These are phyloP conservation scores for Pseudomyrmex pallidus DNA, from an alignment of 1,140 invertebrate species.

Conservation along the genomic window DNA sequence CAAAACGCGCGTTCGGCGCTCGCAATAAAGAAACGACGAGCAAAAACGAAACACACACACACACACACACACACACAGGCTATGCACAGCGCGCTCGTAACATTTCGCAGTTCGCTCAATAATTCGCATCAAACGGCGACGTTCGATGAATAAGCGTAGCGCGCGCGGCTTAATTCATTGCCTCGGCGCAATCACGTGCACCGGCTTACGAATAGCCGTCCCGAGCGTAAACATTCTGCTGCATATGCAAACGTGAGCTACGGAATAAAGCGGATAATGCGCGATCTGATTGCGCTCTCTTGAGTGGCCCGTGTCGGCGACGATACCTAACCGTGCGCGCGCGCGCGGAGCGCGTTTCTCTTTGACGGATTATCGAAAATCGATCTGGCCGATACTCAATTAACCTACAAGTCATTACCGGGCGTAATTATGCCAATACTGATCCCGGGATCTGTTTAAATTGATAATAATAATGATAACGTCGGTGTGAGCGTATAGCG, in stretches of 20 bases:
- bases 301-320: slow-evolving; percentile 29
- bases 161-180: slow-evolving; percentile 34
- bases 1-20: too few species aligned
- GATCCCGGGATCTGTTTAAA: slow-evolving; percentile 68
- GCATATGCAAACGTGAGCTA: slow-evolving; percentile 34
- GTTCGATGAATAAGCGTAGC: slow-evolving; percentile 15
- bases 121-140: slow-evolving; percentile 35
- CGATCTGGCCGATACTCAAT: slow-evolving; percentile 68
- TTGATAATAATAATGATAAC: slow-evolving; percentile 73
- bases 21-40: not conserved
- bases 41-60: not conserved
- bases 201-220: slow-evolving; percentile 25
- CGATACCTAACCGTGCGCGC: slow-evolving; percentile 22
- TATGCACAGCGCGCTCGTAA: not conserved
- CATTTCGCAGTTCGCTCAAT: slow-evolving; percentile 4
- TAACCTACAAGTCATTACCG: slow-evolving; percentile 72
- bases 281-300: slow-evolving; percentile 47
- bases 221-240: not conserved
- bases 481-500: not conserved
- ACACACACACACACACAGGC: not conserved
- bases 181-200: slow-evolving; percentile 43
- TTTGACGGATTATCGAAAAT: slow-evolving; percentile 75
- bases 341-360: slow-evolving; percentile 34
- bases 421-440: slow-evolving; percentile 67
- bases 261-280: slow-evolving; percentile 42